A percentile compares a stretch with the other conserved stretches of the same genome.
phyloP scores from a whole-genome alignment of 1,140 invertebrate genomes.

The Saccostrea echinata region DNA sequence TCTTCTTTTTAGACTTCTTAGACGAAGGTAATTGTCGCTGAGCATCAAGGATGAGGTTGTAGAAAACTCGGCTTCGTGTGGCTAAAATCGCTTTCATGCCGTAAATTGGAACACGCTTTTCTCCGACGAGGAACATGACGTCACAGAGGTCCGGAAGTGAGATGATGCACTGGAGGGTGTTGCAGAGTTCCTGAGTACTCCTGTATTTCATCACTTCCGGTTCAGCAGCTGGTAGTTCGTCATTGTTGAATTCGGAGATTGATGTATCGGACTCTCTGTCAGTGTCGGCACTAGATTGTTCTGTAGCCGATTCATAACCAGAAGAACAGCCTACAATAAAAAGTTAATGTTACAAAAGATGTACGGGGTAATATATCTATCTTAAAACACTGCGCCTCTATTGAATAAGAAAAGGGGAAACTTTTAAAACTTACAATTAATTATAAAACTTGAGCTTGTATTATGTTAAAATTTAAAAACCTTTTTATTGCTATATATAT shows the following conservation, averaged over 20 bases:
- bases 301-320: conserved; percentile 41
- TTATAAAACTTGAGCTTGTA: too few species aligned
- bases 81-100: conserved; percentile 95
- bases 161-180: conserved; percentile 58
- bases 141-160: conserved; percentile 97
- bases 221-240: neutral
- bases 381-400: too few species aligned
- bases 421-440: too few species aligned
- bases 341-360: neutral
- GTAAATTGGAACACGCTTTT: conserved; percentile 94
- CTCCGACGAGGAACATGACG: conserved; percentile 96
- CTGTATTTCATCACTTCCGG: conserved; percentile 54
- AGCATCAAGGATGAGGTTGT: conserved; percentile 40
- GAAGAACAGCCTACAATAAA: conserved; percentile 44
- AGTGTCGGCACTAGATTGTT: neutral
- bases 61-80: conserved; percentile 85
- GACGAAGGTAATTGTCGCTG: conserved; percentile 35
- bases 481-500: too few species aligned
- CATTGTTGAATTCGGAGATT: neutral
- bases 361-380: too few species aligned
- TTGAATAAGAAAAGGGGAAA: neutral
- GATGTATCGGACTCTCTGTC: conserved; percentile 40
- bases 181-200: conserved; percentile 49
- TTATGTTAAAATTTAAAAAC: too few species aligned
- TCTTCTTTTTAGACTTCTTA: conserved; percentile 42